A percentile compares a stretch with the other conserved stretches of the same genome.
These are phyloP conservation scores for Sesamia nonagrioides DNA, from an alignment of 1,140 invertebrate genomes.

Conservation along the genomic window DNA sequence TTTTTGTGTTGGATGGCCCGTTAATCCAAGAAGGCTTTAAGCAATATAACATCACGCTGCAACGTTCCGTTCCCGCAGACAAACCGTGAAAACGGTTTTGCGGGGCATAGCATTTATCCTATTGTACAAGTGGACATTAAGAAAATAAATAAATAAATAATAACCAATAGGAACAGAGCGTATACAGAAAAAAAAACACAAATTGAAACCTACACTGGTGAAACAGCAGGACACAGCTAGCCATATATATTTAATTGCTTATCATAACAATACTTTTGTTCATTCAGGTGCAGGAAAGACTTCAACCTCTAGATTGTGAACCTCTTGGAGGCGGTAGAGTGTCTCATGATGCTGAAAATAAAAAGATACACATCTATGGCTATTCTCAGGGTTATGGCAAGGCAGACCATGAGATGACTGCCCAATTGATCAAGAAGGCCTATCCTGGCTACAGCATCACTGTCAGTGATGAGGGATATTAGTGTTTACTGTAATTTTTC, in stretches of 20 bases:
- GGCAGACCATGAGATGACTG: slow-evolving; percentile 94
- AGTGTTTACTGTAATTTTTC: slow-evolving; percentile 51
- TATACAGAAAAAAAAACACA: too few species aligned
- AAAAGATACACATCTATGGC: slow-evolving; percentile 94
- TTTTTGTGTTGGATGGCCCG: too few species aligned
- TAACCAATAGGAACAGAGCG: too few species aligned
- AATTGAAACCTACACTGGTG: too few species aligned
- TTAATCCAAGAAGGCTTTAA: too few species aligned
- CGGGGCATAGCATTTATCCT: too few species aligned
- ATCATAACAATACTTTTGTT: background rate
- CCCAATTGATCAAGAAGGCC: slow-evolving; percentile 91
- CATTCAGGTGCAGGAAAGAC: slow-evolving; percentile 76
- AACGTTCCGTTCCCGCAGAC: too few species aligned
- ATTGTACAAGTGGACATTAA: too few species aligned
- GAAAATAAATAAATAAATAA: too few species aligned
- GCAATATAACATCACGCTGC: too few species aligned
- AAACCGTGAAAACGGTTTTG: too few species aligned
- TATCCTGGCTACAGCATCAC: slow-evolving; percentile 93
- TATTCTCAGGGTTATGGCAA: slow-evolving; percentile 96
- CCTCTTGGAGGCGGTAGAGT: slow-evolving; percentile 96
- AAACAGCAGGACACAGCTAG: too few species aligned
- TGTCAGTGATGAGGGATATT: slow-evolving; percentile 95
- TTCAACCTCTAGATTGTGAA: slow-evolving; percentile 89
- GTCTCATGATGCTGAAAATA: slow-evolving; percentile 91
- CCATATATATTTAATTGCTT: background rate